Evolutionary conservation across 2,113 vertebrate genomes (phyloP).

Genomic region (Anguilla rostrata): DNA sequence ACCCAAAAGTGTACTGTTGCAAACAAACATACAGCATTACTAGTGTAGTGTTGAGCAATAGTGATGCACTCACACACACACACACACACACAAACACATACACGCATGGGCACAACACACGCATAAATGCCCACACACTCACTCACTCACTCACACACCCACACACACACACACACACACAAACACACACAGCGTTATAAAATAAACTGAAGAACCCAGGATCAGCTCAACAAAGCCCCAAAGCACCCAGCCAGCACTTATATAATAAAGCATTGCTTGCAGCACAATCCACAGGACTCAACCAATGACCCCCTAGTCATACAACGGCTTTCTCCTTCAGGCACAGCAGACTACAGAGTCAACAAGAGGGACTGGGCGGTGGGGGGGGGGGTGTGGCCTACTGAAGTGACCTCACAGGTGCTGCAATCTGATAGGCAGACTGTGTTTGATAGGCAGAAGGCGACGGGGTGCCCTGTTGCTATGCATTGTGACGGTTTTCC

Average conservation of each 20-base stretch:
- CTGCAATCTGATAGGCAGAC: not conserved
- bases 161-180: not conserved
- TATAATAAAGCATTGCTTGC: not conserved
- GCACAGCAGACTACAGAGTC: not conserved
- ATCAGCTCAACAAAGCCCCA: not conserved
- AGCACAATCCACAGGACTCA: not conserved
- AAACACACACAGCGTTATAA: not conserved
- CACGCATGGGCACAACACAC: too few species aligned
- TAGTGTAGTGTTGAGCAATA: not conserved
- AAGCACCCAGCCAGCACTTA: not conserved
- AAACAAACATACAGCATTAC: not conserved
- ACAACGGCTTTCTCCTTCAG: not conserved
- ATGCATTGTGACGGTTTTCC: not conserved
- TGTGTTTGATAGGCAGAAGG: not conserved
- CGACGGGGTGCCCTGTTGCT: not conserved
- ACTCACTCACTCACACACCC: too few species aligned
- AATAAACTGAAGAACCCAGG: not conserved
- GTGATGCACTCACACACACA: not conserved
- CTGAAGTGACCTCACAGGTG: not conserved
- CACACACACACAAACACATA: not conserved
- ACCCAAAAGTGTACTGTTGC: slow-evolving; percentile 40
- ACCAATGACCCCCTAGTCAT: not conserved
- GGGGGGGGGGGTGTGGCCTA: not conserved
- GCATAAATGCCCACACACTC: too few species aligned
- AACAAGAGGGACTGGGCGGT: not conserved